These are phyloP conservation scores for Ditylenchus dipsaci DNA, from an alignment of 1,140 invertebrate genomes.

Conservation along the genomic window DNA sequence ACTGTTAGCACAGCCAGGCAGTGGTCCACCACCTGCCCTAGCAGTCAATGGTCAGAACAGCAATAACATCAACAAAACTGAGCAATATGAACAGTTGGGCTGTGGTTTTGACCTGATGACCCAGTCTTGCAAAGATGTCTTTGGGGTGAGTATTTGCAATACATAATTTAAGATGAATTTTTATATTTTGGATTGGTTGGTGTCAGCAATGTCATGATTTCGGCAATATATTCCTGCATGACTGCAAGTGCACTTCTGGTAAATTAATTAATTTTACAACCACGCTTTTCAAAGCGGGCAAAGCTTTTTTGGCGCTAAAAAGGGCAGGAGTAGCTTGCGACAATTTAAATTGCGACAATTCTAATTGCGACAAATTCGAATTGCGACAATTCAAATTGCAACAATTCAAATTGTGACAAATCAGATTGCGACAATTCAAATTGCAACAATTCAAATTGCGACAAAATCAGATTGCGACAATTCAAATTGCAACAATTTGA, in stretches of 20 bases:
- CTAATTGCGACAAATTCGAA: too few species aligned
- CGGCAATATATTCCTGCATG: constrained; percentile 25
- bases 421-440: too few species aligned
- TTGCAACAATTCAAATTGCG: too few species aligned
- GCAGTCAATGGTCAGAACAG: neutral
- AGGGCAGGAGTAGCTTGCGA: too few species aligned
- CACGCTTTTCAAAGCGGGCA: too few species aligned
- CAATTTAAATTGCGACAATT: too few species aligned
- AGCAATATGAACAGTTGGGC: constrained; percentile 33
- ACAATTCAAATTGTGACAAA: too few species aligned
- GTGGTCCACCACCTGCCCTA: neutral
- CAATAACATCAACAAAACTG: constrained; percentile 6
- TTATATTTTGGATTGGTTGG: constrained; percentile 28
- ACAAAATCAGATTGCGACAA: too few species aligned
- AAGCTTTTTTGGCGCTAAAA: too few species aligned
- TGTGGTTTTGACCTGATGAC: constrained; percentile 27
- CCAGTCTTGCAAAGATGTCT: constrained; percentile 25
- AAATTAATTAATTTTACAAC: too few species aligned
- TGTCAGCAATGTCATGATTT: constrained; percentile 31
- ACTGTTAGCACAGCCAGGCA: neutral
- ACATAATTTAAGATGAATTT: neutral
- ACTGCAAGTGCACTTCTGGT: constrained; percentile 23
- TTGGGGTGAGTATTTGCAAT: constrained; percentile 8
- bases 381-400: too few species aligned
- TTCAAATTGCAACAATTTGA: too few species aligned